Evolutionary conservation across 2,888 invertebrate genomes (phyloP).

Genomic region (Penaeus monodon): DNA sequence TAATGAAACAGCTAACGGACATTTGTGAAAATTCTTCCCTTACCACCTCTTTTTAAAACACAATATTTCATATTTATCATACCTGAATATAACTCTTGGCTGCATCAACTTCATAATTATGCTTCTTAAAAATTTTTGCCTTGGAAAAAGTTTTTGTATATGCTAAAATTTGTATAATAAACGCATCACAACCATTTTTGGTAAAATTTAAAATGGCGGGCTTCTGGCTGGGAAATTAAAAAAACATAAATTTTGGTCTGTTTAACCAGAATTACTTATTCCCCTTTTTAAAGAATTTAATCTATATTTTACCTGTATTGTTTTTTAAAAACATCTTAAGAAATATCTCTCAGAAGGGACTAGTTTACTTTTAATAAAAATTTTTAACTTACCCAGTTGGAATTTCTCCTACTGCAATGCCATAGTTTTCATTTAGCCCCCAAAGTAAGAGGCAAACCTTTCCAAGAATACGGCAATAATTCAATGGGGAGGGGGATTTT

Average conservation of each 20-base stretch:
- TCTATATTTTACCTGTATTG: too few relatives aligned
- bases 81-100: slow-evolving; percentile 79
- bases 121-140: slow-evolving; percentile 80
- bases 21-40: too few relatives aligned
- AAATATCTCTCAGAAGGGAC: too few relatives aligned
- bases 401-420: slow-evolving; percentile 79
- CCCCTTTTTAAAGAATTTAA: too few relatives aligned
- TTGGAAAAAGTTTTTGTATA: slow-evolving; percentile 81
- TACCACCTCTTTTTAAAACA: too few relatives aligned
- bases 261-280: too few relatives aligned
- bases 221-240: slow-evolving; percentile 75
- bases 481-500: slow-evolving; percentile 86
- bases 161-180: slow-evolving; percentile 79
- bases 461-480: slow-evolving; percentile 81
- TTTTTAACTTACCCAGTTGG: slow-evolving; percentile 83
- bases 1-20: too few relatives aligned
- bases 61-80: not conserved
- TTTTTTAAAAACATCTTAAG: too few relatives aligned
- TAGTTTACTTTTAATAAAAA: slow-evolving; percentile 30
- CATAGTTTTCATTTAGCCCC: slow-evolving; percentile 75
- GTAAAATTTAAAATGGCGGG: slow-evolving; percentile 75
- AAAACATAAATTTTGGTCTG: slow-evolving; percentile 24
- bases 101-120: slow-evolving; percentile 77
- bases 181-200: slow-evolving; percentile 75
- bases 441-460: slow-evolving; percentile 79